phyloP scores from a whole-genome alignment of 2,888 invertebrate species.

The Stegophylla sp. region DNA sequence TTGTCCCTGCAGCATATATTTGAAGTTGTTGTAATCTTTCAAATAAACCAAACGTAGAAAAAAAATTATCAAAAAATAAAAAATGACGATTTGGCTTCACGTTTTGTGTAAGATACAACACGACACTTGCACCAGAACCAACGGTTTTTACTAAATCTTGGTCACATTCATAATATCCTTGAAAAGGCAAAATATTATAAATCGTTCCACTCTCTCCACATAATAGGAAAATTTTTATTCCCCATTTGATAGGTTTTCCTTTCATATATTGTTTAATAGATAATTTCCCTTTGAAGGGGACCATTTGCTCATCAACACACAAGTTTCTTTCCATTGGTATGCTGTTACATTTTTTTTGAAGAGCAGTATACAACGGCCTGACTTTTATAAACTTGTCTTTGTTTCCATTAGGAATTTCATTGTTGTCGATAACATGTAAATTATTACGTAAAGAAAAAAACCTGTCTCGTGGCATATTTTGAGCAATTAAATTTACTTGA shows the following conservation, averaged over 20 bases:
- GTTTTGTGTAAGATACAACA: slow-evolving; percentile 34
- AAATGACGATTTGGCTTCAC: slow-evolving; percentile 23
- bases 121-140: slow-evolving; percentile 43
- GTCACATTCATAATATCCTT: slow-evolving; percentile 27
- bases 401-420: neutral
- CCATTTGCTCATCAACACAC: slow-evolving; percentile 2
- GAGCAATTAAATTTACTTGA: slow-evolving; percentile 4
- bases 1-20: slow-evolving; percentile 56
- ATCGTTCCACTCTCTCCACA: slow-evolving; percentile 20
- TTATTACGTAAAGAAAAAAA: slow-evolving; percentile 27
- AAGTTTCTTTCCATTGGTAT: neutral
- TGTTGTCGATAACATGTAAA: slow-evolving; percentile 24
- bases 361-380: slow-evolving; percentile 1
- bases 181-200: slow-evolving; percentile 18
- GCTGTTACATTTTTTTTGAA: slow-evolving; percentile 13
- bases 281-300: neutral
- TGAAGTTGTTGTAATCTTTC: slow-evolving; percentile 25
- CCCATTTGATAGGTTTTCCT: slow-evolving; percentile 1
- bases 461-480: slow-evolving; percentile 6
- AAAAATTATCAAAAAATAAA: slow-evolving; percentile 49
- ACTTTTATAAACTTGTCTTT: slow-evolving; percentile 24
- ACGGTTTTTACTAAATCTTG: slow-evolving; percentile 19
- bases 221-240: slow-evolving; percentile 6
- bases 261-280: slow-evolving; percentile 21
- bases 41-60: slow-evolving; percentile 40